Evolutionary conservation across 2,888 invertebrate species (phyloP), one percentile per base, ranked within the genome.

Genomic region (Calameuta filiformis): DNA sequence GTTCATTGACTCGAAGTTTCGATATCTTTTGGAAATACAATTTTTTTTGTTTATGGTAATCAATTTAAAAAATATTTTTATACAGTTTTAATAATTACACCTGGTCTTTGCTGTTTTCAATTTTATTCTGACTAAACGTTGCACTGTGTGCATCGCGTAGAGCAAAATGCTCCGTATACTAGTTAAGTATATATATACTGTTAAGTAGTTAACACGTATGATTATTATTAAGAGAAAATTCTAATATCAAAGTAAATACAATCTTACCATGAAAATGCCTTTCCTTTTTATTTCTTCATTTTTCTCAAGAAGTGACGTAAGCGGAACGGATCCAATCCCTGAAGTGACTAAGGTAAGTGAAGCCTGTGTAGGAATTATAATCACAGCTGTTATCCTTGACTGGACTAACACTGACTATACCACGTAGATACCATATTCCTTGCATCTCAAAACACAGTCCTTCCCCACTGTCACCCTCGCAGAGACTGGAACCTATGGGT

Each of bases 401-500:
- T 11, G 85, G 82, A n/a, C 84, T 83, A 12, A 85, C 85, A 76
- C 87, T 87, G 34, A 87, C 85, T 69, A 88, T 75, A 37, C 87
- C 88, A 15, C 84, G 86, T 4, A 87, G 79, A 75, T 87, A 88
- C 85, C 83, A 87, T 30, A 81, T 35, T 30, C 80, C 81, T 4
- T 80, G 37, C 71, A 77, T 81, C 76, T 83, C 71, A 79, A 87
- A 88, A 68, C 83, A 81, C 0, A 86, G 79, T 6, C 86, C 87
- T 33, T 86, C 86, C 3, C 85, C 86, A 35, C 86, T 87, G 81
- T 88, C 85, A 23, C 86, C 86, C 11, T 86, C 84, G 78, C 87
- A 85, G 6, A 87, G 81, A 75, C 85, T 86, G 15, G 87, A 85
- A 23, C 85, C 86, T 86, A 69, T 23, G 34, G 73, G 12, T 0